Conservation (phyloP, 2,888 invertebrate species). For the Athrips mouffetella region DNA sequence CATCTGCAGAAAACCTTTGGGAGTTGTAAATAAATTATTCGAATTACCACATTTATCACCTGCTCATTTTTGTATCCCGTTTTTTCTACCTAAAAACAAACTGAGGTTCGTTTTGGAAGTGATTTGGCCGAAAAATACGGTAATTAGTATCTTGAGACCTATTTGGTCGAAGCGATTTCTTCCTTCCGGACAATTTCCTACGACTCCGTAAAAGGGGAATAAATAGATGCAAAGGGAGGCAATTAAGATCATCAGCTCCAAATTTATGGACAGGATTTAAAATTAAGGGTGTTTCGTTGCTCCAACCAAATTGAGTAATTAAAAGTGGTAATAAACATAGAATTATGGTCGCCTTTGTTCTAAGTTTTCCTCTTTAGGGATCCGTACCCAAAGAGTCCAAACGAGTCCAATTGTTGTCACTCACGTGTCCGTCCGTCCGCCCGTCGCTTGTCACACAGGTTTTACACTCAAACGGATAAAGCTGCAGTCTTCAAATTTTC, state of each 20-base stretch:
- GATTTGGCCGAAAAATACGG: conserved; percentile 35
- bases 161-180: conserved; percentile 58
- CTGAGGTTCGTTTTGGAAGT: not conserved
- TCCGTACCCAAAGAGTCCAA: no score
- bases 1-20: not conserved
- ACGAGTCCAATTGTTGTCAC: no score
- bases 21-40: not conserved
- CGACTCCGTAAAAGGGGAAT: conserved; percentile 47
- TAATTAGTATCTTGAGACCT: conserved; percentile 61
- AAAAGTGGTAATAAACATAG: conserved; percentile 22
- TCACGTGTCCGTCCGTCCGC: no score
- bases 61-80: not conserved
- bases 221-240: conserved; percentile 47
- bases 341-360: conserved; percentile 1
- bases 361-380: not conserved
- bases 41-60: not conserved
- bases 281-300: conserved; percentile 35
- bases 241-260: conserved; percentile 59
- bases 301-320: conserved; percentile 14
- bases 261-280: conserved; percentile 46
- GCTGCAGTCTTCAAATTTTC: no score
- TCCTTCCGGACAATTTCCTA: conserved; percentile 69
- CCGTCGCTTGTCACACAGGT: no score
- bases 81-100: not conserved
- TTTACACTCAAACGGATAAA: no score